Evolutionary conservation across 1,140 invertebrate genomes (phyloP).

Genomic region (Anadara kagoshimensis): DNA sequence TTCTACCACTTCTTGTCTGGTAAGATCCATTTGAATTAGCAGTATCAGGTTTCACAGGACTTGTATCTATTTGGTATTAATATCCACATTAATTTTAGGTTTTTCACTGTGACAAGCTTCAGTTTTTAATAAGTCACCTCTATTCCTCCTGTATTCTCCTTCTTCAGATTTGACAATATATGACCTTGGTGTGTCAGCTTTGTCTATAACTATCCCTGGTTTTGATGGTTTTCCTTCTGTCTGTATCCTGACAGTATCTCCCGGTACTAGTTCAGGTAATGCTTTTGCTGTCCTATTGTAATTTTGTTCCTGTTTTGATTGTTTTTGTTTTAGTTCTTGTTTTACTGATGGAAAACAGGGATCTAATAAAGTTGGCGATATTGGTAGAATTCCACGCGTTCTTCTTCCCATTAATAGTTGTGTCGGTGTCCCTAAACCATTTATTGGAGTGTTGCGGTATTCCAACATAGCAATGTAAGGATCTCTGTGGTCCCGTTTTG

Average conservation of each 20-base stretch:
- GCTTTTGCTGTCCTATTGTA: conserved; percentile 11
- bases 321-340: background rate
- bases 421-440: conserved; percentile 21
- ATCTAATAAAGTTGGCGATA: background rate
- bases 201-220: background rate
- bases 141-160: conserved; percentile 11
- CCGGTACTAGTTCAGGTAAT: background rate
- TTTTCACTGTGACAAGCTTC: background rate
- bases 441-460: conserved; percentile 36
- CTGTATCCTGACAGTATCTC: conserved; percentile 10
- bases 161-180: conserved; percentile 6
- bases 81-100: no score
- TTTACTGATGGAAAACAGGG: background rate
- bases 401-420: conserved; percentile 36
- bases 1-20: no score
- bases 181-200: conserved; percentile 7
- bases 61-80: no score
- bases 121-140: conserved; percentile 5
- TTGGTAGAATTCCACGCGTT: conserved; percentile 21
- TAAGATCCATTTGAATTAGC: no score
- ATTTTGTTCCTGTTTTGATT: conserved; percentile 11
- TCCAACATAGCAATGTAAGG: conserved; percentile 40
- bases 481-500: conserved; percentile 17
- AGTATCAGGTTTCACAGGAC: no score
- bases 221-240: conserved; percentile 11